Percentiles rank a stretch among this genome's conserved stretches.
Evolutionary conservation across 2,888 invertebrate species (phyloP).

Genomic region (Eristalis intricaria): DNA sequence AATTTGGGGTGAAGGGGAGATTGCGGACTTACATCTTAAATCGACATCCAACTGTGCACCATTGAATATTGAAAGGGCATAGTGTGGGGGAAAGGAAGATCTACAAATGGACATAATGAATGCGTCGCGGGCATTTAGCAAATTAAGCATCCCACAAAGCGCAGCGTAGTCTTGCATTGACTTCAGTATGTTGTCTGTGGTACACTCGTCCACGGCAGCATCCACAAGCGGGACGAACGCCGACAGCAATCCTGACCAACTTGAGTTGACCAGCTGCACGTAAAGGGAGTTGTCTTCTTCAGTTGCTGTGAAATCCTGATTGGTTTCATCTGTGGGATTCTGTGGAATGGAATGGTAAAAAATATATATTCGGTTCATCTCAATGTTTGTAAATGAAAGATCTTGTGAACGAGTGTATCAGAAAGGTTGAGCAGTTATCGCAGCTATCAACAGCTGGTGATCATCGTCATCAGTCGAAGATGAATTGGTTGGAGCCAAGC

Average conservation of each 20-base stretch:
- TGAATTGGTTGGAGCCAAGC: too few species aligned
- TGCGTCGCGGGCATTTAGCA: slow-evolving; percentile 93
- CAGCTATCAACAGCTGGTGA: too few species aligned
- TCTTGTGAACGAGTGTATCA: too few species aligned
- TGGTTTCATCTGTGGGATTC: slow-evolving; percentile 73
- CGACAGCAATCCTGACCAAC: slow-evolving; percentile 96
- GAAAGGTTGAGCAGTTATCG: too few species aligned
- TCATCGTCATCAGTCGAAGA: too few species aligned
- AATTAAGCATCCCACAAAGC: slow-evolving; percentile 91
- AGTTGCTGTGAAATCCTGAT: slow-evolving; percentile 73
- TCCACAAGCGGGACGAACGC: slow-evolving; percentile 96
- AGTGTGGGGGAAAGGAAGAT: slow-evolving; percentile 97
- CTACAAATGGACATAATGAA: slow-evolving; percentile 97
- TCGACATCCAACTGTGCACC: slow-evolving; percentile 84
- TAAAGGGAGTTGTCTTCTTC: slow-evolving; percentile 80
- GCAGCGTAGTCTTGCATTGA: slow-evolving; percentile 95
- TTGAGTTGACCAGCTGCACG: slow-evolving; percentile 92
- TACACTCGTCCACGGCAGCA: slow-evolving; percentile 96
- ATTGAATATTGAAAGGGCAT: slow-evolving; percentile 93
- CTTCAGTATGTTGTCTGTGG: slow-evolving; percentile 95
- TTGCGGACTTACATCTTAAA: slow-evolving; percentile 76
- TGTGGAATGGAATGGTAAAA: background rate
- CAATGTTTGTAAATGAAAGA: too few species aligned
- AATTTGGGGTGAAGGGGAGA: background rate
- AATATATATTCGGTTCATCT: background rate